These are phyloP conservation scores for Caerostris extrusa DNA, from an alignment of 1,140 invertebrate genomes.

Conservation along the genomic window DNA sequence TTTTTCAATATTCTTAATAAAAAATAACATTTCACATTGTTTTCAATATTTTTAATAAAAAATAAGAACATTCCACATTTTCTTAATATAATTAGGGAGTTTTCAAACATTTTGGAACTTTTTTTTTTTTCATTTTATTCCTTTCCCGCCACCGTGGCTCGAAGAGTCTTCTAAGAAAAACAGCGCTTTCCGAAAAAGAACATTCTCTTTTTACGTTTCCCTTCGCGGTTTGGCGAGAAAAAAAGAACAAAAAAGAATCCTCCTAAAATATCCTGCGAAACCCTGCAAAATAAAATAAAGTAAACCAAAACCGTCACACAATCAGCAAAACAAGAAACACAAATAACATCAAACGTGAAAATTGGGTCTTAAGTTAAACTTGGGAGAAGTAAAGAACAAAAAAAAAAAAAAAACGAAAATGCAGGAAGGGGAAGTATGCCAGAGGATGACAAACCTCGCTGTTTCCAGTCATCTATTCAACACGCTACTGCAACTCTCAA, in stretches of 20 bases:
- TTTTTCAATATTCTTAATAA: too few species aligned
- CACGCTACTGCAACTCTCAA: too few species aligned
- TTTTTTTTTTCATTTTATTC: neutral
- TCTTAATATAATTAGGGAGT: too few species aligned
- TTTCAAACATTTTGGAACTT: too few species aligned
- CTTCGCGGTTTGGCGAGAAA: neutral
- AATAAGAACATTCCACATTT: too few species aligned
- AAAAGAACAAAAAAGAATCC: constrained; percentile 1
- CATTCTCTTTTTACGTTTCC: neutral
- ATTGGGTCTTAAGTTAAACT: neutral
- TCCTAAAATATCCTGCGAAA: neutral
- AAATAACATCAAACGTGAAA: neutral
- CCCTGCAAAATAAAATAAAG: neutral
- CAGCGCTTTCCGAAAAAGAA: constrained; percentile 9
- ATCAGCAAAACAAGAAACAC: neutral
- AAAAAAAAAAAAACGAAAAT: neutral
- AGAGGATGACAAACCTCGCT: neutral
- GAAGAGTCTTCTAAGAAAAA: neutral
- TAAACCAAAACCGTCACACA: neutral
- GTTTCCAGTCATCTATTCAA: too few species aligned
- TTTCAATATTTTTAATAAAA: too few species aligned
- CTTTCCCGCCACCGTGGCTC: neutral
- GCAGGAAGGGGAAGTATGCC: neutral
- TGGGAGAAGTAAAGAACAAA: neutral
- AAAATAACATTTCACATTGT: too few species aligned